Conservation (phyloP, 2,113 vertebrate genomes). For the Orcinus orca region DNA sequence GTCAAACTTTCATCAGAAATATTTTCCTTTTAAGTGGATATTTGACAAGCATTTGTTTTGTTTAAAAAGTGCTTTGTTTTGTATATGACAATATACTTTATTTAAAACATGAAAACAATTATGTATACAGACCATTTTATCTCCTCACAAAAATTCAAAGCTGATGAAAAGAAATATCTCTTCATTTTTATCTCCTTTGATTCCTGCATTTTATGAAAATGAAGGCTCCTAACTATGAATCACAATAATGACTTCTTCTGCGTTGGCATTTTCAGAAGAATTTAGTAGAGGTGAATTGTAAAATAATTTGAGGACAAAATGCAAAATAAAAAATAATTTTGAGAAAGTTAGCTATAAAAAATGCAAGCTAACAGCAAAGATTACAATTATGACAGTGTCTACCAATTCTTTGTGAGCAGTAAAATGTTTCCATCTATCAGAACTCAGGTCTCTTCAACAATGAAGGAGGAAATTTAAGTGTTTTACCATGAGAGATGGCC, state of each 20-base stretch:
- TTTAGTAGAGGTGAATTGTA: not conserved
- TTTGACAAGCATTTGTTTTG: not conserved
- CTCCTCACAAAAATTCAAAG: slow-evolving; percentile 25
- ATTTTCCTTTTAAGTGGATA: slow-evolving; percentile 1
- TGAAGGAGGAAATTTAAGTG: not conserved
- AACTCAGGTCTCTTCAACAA: not conserved
- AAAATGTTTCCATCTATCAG: not conserved
- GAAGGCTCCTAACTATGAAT: not conserved
- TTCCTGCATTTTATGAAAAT: slow-evolving; percentile 24
- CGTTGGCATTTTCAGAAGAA: slow-evolving; percentile 17
- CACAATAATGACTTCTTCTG: not conserved
- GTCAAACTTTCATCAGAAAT: not conserved
- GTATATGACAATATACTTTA: not conserved
- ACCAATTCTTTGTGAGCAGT: not conserved
- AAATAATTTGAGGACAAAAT: slow-evolving; percentile 6
- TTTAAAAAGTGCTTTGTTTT: slow-evolving; percentile 5
- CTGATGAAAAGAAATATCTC: not conserved
- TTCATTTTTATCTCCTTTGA: not conserved
- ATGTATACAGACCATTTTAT: not conserved
- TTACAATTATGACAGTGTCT: not conserved
- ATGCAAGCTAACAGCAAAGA: not conserved
- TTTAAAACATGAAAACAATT: slow-evolving; percentile 24
- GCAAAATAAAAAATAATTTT: not conserved
- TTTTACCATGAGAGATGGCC: not conserved
- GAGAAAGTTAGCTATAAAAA: not conserved